Evolutionary conservation across 2,113 vertebrate species (phyloP), one percentile per base, ranked within the genome.

Genomic region (Seriola aureovittata): DNA sequence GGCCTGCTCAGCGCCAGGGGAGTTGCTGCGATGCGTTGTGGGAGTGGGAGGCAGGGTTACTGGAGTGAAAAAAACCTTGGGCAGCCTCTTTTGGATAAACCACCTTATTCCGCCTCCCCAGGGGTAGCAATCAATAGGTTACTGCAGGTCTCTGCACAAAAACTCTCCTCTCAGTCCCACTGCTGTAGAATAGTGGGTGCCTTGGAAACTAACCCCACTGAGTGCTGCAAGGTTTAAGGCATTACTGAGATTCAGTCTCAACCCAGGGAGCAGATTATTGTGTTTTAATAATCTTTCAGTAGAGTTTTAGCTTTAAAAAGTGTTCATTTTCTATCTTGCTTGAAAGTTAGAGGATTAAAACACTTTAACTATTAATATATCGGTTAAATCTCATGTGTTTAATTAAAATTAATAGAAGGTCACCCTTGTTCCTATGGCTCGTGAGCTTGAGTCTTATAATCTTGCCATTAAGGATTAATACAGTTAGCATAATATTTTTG

Each of bases 81-180:
- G 69, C 87, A 46, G 72, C 63, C 77, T 85, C 66, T 66, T 86
- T 78, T 68, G 83, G 85, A 90, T 89, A 89, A 91, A 89, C 71
- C 87, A 73, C 54, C 59, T 62, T 55, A 71, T 81, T 71, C 67
- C 57, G 25, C 44, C 55, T 71, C 84, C 93, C 87, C 84, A 81
- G 62, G 90, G 92, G 86, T 60, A 59, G 80, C 89, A 79, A 93
- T 95, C 94, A 78, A 92, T 93, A 94, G 70, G 72, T 74, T 93
- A 93, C 92, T 82, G 67, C 71, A 82, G 82, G 74, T 81, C 54
- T 75, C 69, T 80, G 86, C 82, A 69, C 62, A 80, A 54, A 92
- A 90, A 32, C 65, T 71, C 71, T 36, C 8, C n/a, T 69, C 44
- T 82, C 75, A 60, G 81, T 86, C 69, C 69, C 32, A 8, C 12